Percentiles rank a stretch among this genome's conserved stretches.
phyloP scores from a whole-genome alignment of 2,888 invertebrate genomes.

The Drosophila crucigera region DNA sequence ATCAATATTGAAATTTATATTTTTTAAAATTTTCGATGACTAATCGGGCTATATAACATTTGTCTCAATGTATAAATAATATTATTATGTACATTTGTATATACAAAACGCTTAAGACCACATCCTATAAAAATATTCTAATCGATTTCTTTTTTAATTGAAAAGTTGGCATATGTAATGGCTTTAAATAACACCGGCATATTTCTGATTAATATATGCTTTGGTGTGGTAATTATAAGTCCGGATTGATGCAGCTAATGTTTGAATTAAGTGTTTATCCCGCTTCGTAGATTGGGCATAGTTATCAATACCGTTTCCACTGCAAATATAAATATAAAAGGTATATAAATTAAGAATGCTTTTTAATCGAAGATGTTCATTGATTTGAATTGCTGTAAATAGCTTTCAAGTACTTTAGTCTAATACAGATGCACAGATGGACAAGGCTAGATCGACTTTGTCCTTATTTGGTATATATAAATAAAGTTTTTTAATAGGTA shows the following conservation, averaged over 20 bases:
- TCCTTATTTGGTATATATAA: background rate
- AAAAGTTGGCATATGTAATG: slow-evolving; percentile 33
- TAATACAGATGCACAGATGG: background rate
- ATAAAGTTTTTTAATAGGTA: background rate
- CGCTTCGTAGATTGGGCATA: slow-evolving; percentile 79
- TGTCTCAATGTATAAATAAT: slow-evolving; percentile 38
- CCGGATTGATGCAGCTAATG: slow-evolving; percentile 88
- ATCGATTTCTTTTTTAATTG: slow-evolving; percentile 33
- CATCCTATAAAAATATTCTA: slow-evolving; percentile 64
- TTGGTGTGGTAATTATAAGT: slow-evolving; percentile 91
- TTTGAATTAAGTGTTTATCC: slow-evolving; percentile 87
- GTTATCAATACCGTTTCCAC: slow-evolving; percentile 73
- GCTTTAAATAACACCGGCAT: slow-evolving; percentile 86
- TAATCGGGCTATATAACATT: slow-evolving; percentile 33
- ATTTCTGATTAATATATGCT: slow-evolving; percentile 91
- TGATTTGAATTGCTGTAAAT: background rate
- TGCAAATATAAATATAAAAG: slow-evolving; percentile 37
- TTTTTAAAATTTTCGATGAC: slow-evolving; percentile 13
- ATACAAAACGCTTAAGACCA: slow-evolving; percentile 56
- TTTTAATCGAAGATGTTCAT: background rate
- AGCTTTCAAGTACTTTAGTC: background rate
- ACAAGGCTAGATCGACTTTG: background rate
- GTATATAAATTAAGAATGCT: background rate
- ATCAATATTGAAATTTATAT: slow-evolving; percentile 20
- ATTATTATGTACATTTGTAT: slow-evolving; percentile 56